phyloP scores from a whole-genome alignment of 2,888 invertebrate genomes.

The Malthinus flaveolus region DNA sequence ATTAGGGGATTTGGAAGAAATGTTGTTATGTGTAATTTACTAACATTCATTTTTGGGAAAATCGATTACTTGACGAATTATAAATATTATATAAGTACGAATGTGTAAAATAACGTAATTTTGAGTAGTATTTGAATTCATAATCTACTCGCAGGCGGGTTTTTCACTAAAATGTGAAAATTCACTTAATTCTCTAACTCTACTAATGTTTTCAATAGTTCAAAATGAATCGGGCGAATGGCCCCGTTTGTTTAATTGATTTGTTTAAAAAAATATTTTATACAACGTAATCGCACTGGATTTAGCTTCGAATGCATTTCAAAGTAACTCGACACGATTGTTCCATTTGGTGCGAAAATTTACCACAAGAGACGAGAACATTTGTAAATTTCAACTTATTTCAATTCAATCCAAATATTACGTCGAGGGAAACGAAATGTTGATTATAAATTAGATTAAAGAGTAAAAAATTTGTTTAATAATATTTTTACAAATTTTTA shows the following conservation, averaged over 20 bases:
- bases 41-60: too few relatives aligned
- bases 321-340: conserved; percentile 30
- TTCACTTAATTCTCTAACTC: too few relatives aligned
- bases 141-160: too few relatives aligned
- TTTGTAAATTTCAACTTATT: conserved; percentile 25
- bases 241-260: not conserved
- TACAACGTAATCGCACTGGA: conserved; percentile 20
- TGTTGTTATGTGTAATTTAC: not conserved
- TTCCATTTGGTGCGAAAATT: conserved; percentile 31
- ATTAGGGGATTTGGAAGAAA: not conserved
- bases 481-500: conserved; percentile 25
- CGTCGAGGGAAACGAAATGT: conserved; percentile 26
- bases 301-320: conserved; percentile 21
- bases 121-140: too few relatives aligned
- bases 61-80: too few relatives aligned
- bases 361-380: conserved; percentile 20
- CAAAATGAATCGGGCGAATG: not conserved
- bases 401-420: conserved; percentile 32
- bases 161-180: too few relatives aligned
- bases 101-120: too few relatives aligned
- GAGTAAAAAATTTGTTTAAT: conserved; percentile 30
- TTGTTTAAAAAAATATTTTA: not conserved
- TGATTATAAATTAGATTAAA: conserved; percentile 33
- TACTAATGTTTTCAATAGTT: not conserved
- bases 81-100: too few relatives aligned